These are phyloP conservation scores for Drosophila mayri DNA, from an alignment of 1,140 invertebrate genomes.

Conservation along the genomic window DNA sequence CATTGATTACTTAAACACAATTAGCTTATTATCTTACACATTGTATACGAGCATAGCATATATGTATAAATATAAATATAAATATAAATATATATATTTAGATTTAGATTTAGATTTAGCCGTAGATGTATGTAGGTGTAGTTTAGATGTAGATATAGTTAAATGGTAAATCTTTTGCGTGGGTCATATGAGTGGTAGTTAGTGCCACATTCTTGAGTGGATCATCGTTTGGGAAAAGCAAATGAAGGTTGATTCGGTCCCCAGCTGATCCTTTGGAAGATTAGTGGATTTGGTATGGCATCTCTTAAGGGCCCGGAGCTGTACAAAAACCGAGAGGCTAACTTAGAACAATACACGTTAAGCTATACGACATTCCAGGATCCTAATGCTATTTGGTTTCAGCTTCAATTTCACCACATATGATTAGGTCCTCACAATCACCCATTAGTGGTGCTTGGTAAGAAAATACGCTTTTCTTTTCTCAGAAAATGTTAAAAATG, in stretches of 20 bases:
- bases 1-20: constrained; percentile 56
- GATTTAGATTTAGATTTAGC: constrained; percentile 38
- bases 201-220: constrained; percentile 34
- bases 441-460: neutral
- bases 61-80: constrained; percentile 41
- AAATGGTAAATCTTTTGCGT: constrained; percentile 9
- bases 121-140: constrained; percentile 33
- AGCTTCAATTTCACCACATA: constrained; percentile 16
- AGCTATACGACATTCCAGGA: constrained; percentile 4
- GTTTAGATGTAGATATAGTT: constrained; percentile 36
- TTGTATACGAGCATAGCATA: constrained; percentile 71
- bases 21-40: constrained; percentile 78
- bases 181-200: constrained; percentile 21
- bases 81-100: constrained; percentile 34
- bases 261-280: constrained; percentile 49
- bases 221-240: constrained; percentile 45
- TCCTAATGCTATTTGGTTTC: constrained; percentile 1
- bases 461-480: neutral
- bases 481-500: too few relatives aligned
- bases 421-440: neutral
- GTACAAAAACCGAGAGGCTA: constrained; percentile 50
- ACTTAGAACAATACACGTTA: constrained; percentile 21
- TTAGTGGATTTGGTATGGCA: constrained; percentile 49
- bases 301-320: constrained; percentile 40
- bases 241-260: constrained; percentile 20